These are phyloP conservation scores for Glaucomys volans DNA, from an alignment of 2,113 vertebrate species.

Conservation along the genomic window DNA sequence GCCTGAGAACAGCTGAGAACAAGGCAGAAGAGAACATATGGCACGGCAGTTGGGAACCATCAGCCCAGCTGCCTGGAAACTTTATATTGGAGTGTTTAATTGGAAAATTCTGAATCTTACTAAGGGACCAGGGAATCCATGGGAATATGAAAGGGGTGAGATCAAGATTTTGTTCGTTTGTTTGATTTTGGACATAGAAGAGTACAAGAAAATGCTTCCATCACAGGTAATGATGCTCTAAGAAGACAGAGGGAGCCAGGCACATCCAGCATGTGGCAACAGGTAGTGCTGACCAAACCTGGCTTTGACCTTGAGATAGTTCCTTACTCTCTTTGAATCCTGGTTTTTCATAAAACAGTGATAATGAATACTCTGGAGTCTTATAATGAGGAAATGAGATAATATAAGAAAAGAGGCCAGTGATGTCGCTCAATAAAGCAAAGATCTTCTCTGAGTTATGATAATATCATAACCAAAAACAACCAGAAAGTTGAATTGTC, in stretches of 20 bases:
- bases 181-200: neutral
- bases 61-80: constrained; percentile 57
- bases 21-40: neutral
- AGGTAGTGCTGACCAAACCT: too few relatives aligned
- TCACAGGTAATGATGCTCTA: neutral
- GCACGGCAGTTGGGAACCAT: constrained; percentile 38
- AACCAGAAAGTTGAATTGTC: neutral
- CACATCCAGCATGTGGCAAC: too few relatives aligned
- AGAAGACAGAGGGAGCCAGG: neutral
- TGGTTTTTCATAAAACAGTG: neutral
- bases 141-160: neutral
- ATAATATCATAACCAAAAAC: neutral
- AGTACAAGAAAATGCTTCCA: neutral
- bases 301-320: neutral
- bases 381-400: neutral
- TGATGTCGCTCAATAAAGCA: neutral
- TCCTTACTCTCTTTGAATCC: neutral
- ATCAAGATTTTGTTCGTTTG: neutral
- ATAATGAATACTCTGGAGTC: neutral
- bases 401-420: neutral
- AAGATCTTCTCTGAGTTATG: neutral
- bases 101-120: constrained; percentile 2
- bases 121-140: neutral
- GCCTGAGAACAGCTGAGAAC: constrained; percentile 58
- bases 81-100: neutral